These are phyloP conservation scores for Pseudochirops corinnae DNA, from an alignment of 2,797 vertebrate genomes.

Conservation along the genomic window DNA sequence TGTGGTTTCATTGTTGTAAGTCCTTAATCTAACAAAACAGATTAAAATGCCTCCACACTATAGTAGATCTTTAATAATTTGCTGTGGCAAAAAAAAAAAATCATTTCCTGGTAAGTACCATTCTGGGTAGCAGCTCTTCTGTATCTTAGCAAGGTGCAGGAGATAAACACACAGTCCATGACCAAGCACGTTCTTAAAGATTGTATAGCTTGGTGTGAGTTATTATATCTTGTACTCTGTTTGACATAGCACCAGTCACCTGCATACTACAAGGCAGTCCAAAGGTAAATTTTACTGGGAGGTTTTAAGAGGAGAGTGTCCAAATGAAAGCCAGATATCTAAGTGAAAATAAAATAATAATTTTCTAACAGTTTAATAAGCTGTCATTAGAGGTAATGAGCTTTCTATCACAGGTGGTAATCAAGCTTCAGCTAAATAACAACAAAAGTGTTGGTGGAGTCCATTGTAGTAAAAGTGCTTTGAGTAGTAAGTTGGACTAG, in stretches of 20 bases:
- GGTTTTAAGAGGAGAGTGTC: slow-evolving; percentile 38
- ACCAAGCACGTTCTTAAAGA: neutral
- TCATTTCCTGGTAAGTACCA: neutral
- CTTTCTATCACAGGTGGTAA: neutral
- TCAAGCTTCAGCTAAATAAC: neutral
- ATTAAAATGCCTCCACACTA: neutral
- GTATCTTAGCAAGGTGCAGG: neutral
- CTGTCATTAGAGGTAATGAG: neutral
- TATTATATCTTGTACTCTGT: neutral
- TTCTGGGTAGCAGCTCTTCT: neutral
- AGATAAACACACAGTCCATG: neutral
- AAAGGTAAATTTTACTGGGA: neutral
- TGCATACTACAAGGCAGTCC: neutral
- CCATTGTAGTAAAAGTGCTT: neutral
- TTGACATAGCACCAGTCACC: neutral
- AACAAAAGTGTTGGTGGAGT: neutral
- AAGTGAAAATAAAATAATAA: slow-evolving; percentile 51
- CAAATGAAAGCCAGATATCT: slow-evolving; percentile 30
- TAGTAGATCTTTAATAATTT: neutral
- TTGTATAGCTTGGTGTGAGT: neutral
- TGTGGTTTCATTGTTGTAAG: neutral
- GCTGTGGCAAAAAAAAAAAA: neutral
- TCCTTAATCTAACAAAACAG: neutral
- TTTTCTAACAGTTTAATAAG: neutral
- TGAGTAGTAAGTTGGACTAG: neutral